These are phyloP conservation scores for Venusia cambrica DNA, from an alignment of 2,888 invertebrate genomes.

Conservation along the genomic window DNA sequence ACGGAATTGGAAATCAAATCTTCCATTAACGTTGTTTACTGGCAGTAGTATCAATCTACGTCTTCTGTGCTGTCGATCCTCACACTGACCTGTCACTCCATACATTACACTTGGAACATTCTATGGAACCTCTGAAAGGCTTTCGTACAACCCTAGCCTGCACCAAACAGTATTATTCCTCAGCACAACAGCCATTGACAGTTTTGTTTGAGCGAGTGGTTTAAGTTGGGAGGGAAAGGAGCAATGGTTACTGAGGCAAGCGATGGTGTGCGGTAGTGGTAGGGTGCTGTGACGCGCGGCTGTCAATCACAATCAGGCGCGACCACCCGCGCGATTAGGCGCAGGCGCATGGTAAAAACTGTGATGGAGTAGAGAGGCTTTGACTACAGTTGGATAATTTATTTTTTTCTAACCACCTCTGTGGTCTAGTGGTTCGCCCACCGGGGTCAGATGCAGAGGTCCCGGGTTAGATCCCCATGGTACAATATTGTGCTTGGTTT, in stretches of 20 bases:
- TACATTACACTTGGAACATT: constrained; percentile 43
- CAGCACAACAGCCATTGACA: constrained; percentile 30
- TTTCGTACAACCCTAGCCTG: constrained; percentile 37
- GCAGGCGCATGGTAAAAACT: constrained; percentile 43
- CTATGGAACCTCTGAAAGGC: constrained; percentile 48
- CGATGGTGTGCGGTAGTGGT: constrained; percentile 27
- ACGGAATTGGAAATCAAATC: constrained; percentile 12
- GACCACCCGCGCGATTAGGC: constrained; percentile 77
- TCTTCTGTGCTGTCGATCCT: constrained; percentile 23
- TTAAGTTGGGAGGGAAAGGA: not conserved
- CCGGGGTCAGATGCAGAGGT: too few relatives aligned
- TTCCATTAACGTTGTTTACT: constrained; percentile 23
- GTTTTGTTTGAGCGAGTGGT: not conserved
- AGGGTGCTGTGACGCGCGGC: constrained; percentile 61
- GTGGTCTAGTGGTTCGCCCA: too few relatives aligned
- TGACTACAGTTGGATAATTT: not conserved
- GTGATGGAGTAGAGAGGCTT: constrained; percentile 37
- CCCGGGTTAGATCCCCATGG: too few relatives aligned
- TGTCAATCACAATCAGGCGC: constrained; percentile 78
- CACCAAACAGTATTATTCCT: constrained; percentile 5
- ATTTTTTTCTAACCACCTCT: too few relatives aligned
- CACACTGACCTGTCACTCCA: constrained; percentile 42
- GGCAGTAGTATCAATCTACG: constrained; percentile 27
- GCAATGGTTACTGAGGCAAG: constrained; percentile 34
- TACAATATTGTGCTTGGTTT: too few relatives aligned